Conservation (phyloP, 2,888 invertebrate species). For the Hymenopus coronatus region DNA sequence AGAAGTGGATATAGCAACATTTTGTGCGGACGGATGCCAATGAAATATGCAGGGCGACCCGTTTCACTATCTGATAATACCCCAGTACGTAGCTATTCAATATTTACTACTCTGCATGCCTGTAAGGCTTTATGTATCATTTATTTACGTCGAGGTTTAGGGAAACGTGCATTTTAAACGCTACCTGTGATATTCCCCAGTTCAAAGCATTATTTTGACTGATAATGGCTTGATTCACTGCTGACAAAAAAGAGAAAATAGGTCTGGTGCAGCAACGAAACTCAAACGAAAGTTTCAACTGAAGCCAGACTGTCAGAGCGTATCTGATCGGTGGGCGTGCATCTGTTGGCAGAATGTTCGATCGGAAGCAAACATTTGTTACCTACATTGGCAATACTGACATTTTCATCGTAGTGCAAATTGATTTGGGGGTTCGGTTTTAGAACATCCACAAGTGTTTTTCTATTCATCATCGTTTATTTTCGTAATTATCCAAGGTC, state of each 20-base stretch:
- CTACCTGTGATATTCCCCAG: not conserved
- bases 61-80: not conserved
- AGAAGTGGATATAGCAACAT: not conserved
- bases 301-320: too few relatives aligned
- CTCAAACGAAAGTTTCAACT: too few relatives aligned
- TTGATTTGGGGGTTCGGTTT: too few relatives aligned
- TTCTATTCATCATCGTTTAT: too few relatives aligned
- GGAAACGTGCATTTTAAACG: not conserved
- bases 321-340: too few relatives aligned
- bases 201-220: not conserved
- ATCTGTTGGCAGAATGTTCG: too few relatives aligned
- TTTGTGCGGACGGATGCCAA: not conserved
- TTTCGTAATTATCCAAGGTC: too few relatives aligned
- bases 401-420: too few relatives aligned
- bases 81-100: not conserved
- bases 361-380: too few relatives aligned
- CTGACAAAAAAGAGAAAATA: not conserved
- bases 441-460: too few relatives aligned
- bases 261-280: too few relatives aligned
- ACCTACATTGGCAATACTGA: too few relatives aligned
- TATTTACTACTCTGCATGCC: not conserved
- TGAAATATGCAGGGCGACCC: not conserved
- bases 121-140: not conserved
- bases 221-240: not conserved
- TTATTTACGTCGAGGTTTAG: not conserved